Evolutionary conservation across 1,140 invertebrate genomes (phyloP), one percentile per base, ranked within the genome.

Genomic region (Oncopodura yosiiana): DNA sequence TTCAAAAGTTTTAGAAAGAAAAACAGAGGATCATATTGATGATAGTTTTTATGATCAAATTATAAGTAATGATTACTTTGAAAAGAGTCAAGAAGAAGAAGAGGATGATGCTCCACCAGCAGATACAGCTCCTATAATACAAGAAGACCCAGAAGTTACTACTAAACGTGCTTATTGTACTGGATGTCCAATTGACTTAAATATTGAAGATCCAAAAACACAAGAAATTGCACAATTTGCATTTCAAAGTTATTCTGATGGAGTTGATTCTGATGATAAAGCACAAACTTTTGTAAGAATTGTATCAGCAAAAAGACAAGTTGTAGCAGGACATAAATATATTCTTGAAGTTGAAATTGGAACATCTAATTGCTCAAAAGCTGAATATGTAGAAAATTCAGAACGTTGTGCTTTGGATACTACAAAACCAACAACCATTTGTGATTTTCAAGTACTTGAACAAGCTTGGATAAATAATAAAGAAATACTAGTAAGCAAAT

Each of bases 201-300:
- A 65, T 38, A 23, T 48, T 12, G 44, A 62, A 23, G 55, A 61
- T 44, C n/a, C 27, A 3, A 60, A 66, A 27, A 56, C 65, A 16
- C 27, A 62, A 39, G 46, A 65, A 19, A 37, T 66, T 24, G 64
- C 62, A 5, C 12, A 18, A 0, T 65, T 66, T 48, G 65, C 63
- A 2, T 56, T 66, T 32, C 29, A 49, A 16, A 38, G 18, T 9
- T 58, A 61, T 44, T 24, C 50, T 3, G 39, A 53, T 11, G 30
- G 29, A n/a, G 46, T 44, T 19, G 42, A 44, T 8, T 45, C 58
- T 18, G 26, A 34, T 5, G 58, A 58, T 21, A 26, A 14, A 8
- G 52, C 46, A 5, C 59, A 57, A 26, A 54, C n/a, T 2, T 45
- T 66, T 38, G 32, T 66, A 19, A 29, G 56, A 11, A 58, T 66